Evolutionary conservation across 2,888 invertebrate genomes (phyloP).

Genomic region (Hypselothyrea guttata): DNA sequence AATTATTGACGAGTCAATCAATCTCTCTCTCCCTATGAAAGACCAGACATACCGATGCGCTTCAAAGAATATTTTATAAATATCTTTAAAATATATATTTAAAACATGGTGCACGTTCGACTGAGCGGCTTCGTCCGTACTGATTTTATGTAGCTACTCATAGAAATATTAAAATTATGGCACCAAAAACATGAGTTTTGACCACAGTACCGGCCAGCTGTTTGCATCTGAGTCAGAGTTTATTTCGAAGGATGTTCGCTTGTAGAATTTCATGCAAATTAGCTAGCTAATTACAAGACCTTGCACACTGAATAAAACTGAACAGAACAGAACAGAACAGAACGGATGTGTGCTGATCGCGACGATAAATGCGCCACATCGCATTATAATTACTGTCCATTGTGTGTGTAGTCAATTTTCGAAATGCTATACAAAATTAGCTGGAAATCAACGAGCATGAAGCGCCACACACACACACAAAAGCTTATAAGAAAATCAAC

Average conservation of each 20-base stretch:
- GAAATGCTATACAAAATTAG: conserved; percentile 61
- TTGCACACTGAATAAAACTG: conserved; percentile 21
- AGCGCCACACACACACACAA: conserved; percentile 51
- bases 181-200: too few relatives aligned
- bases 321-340: too few relatives aligned
- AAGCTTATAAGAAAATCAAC: conserved; percentile 60
- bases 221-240: conserved; percentile 13
- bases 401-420: conserved; percentile 51
- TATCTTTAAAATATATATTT: too few relatives aligned
- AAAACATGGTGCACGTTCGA: too few relatives aligned
- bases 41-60: too few relatives aligned
- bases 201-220: conserved; percentile 31
- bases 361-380: conserved; percentile 71
- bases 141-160: too few relatives aligned
- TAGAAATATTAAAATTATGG: too few relatives aligned
- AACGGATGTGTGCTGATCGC: conserved; percentile 71
- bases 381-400: conserved; percentile 69
- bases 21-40: too few relatives aligned
- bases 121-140: too few relatives aligned
- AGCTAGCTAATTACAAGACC: conserved; percentile 60
- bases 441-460: conserved; percentile 73
- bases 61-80: too few relatives aligned
- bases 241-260: conserved; percentile 58
- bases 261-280: conserved; percentile 64
- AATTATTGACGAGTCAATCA: too few relatives aligned